Evolutionary conservation across 2,797 vertebrate genomes (phyloP).

Genomic region (Thamnophis elegans): DNA sequence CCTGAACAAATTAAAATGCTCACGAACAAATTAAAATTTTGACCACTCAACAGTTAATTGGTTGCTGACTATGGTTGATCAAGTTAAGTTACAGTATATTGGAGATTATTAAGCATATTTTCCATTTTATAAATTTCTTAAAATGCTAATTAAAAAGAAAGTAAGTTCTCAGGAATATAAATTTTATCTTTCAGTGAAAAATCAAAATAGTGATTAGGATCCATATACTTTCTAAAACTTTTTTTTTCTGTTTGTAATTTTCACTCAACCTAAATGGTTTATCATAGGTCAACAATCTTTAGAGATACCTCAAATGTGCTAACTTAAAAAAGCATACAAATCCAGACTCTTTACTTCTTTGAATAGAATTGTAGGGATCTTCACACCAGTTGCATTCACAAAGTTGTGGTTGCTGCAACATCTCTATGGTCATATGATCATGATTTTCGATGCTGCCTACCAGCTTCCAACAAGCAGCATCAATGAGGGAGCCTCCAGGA

Average conservation of each 20-base stretch:
- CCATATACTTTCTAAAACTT: neutral
- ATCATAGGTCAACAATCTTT: neutral
- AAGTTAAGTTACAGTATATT: neutral
- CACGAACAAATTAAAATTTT: constrained; percentile 73
- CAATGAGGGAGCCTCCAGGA: neutral
- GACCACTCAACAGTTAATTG: constrained; percentile 64
- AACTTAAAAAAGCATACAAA: neutral
- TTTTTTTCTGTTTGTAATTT: neutral
- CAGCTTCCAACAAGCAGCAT: neutral
- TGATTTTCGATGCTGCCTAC: neutral
- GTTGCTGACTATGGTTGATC: neutral
- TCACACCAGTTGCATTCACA: neutral
- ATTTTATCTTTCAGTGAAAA: neutral
- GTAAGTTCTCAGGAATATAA: constrained; percentile 8
- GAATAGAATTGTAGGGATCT: neutral
- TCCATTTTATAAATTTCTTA: constrained; percentile 65
- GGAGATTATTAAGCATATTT: neutral
- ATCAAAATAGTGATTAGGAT: neutral
- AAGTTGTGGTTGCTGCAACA: neutral
- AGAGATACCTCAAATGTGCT: neutral
- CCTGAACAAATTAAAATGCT: constrained; percentile 80
- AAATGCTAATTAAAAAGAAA: constrained; percentile 59
- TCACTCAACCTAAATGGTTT: neutral
- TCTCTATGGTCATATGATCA: neutral
- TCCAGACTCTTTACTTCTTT: neutral